A percentile compares a stretch with the other conserved stretches of the same genome.
Evolutionary conservation across 2,797 vertebrate genomes (phyloP).

Genomic region (Acipenser transmontanus): DNA sequence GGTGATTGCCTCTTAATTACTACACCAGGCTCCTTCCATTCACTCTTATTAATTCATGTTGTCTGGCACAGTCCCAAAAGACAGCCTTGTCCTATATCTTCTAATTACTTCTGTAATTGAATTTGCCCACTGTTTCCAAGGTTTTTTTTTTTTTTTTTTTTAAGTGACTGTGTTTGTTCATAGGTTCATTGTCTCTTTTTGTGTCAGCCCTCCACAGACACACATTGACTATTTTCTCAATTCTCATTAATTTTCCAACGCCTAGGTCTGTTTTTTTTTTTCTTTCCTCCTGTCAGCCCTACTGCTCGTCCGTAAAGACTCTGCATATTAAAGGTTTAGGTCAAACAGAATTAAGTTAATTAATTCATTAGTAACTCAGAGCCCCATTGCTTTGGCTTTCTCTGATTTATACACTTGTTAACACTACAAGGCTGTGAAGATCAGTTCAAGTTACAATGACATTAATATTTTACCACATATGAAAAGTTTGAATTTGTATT

Average conservation of each 20-base stretch:
- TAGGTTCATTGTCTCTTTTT: constrained; percentile 97
- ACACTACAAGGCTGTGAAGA: constrained; percentile 68
- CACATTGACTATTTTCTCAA: constrained; percentile 79
- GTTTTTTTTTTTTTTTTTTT: constrained; percentile 68
- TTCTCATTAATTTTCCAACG: constrained; percentile 89
- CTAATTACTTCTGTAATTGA: constrained; percentile 99
- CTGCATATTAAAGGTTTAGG: constrained; percentile 76
- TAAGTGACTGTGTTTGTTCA: constrained; percentile 97
- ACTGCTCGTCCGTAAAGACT: constrained; percentile 59
- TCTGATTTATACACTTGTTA: constrained; percentile 76
- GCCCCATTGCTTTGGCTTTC: constrained; percentile 81
- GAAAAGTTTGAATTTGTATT: too few species aligned
- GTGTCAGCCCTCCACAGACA: constrained; percentile 81
- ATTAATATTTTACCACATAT: not conserved
- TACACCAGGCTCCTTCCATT: constrained; percentile 89
- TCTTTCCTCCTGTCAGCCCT: constrained; percentile 73
- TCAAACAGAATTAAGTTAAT: constrained; percentile 85
- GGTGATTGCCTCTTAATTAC: constrained; percentile 99
- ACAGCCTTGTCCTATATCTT: constrained; percentile 97
- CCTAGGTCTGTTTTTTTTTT: constrained; percentile 74
- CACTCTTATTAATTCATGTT: constrained; percentile 97
- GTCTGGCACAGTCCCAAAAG: constrained; percentile 91
- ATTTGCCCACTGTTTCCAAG: constrained; percentile 99
- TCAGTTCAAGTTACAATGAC: constrained; percentile 31
- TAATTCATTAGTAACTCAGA: constrained; percentile 91